Base-by-base conservation (phyloP, 2,888 invertebrate species). In the Rhabditoides inermis region DNA sequence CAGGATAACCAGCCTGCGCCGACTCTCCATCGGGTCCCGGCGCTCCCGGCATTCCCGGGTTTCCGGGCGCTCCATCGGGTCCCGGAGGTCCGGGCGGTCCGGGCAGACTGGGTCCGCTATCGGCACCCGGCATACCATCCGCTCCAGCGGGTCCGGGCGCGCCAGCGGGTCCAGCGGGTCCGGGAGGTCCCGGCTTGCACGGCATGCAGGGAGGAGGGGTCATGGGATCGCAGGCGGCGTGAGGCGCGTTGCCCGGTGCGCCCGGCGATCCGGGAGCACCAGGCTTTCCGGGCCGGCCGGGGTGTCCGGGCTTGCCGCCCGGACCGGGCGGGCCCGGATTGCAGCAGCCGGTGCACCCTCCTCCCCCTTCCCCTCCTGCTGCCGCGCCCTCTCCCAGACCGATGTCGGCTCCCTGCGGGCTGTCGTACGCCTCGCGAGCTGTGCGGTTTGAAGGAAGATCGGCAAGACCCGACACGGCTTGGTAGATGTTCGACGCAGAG, bases 261-360 rank as follows among this genome's bases (percentile, higher is more conserved):
- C 49, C 49, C 12, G 40, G 41, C 5, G 32, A 18, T 30, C 49
- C 49, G 2, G 41, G 20, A n/a, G 49, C 49, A 25, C 49, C 49
- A 4, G 49, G 49, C 1, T 28, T 27, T 15, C 49, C 49, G 18
- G 49, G 49, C 1, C 27, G 23, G 3, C 49, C 49, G 40, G 49
- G 49, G 25, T 41, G 40, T n/a, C 49, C 49, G 23, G 49, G 49
- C 18, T 41, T 40, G 1, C 49, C 49, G 18, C 37, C 49, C 18
- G 49, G 32, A 41, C 49, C 49, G 41, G 49, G 49, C 20, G 49
- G 49, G 12, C 49, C 49, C 6, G 49, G 49, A 12, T 49, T 49
- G 49, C 49, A 49, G 49, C 49, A 49, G 20, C 49, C 49, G 2
- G 3, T n/a, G 49, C 49, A 49, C 10, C 49, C 49, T 20, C 49